These are phyloP conservation scores for Natrix natrix DNA, from an alignment of 2,797 vertebrate genomes.

Conservation along the genomic window DNA sequence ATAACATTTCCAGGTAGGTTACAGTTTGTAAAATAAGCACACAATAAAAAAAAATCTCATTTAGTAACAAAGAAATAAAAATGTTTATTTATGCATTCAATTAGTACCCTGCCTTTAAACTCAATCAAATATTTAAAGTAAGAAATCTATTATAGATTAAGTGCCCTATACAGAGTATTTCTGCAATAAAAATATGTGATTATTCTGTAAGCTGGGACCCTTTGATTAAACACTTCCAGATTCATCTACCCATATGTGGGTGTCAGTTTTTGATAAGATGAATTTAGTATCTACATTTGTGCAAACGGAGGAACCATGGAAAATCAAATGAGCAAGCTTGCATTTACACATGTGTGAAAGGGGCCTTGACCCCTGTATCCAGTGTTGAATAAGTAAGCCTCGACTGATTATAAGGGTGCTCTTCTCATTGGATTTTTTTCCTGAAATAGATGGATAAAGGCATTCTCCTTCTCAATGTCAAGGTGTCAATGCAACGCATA, in stretches of 20 bases:
- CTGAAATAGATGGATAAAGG: not conserved
- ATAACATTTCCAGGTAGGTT: not conserved
- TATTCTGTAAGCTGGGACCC: not conserved
- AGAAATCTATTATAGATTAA: not conserved
- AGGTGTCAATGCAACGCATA: not conserved
- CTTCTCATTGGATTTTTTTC: not conserved
- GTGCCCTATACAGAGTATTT: not conserved
- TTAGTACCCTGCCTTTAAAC: not conserved
- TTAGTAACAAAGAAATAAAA: not conserved
- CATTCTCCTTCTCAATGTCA: not conserved
- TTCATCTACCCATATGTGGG: not conserved
- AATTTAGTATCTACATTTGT: not conserved
- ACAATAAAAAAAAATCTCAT: not conserved
- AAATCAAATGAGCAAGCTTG: not conserved
- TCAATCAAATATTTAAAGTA: not conserved
- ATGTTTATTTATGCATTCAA: not conserved
- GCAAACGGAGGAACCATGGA: not conserved
- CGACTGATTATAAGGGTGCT: not conserved
- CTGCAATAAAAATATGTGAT: not conserved
- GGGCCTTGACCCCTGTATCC: not conserved
- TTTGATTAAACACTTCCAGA: not conserved
- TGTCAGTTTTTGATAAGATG: not conserved
- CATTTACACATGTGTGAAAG: not conserved
- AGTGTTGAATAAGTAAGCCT: not conserved
- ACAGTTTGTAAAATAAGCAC: not conserved